Percentiles rank a stretch among this genome's conserved stretches.
phyloP scores from a whole-genome alignment of 2,888 invertebrate species.

The Trissolcus japonicus region DNA sequence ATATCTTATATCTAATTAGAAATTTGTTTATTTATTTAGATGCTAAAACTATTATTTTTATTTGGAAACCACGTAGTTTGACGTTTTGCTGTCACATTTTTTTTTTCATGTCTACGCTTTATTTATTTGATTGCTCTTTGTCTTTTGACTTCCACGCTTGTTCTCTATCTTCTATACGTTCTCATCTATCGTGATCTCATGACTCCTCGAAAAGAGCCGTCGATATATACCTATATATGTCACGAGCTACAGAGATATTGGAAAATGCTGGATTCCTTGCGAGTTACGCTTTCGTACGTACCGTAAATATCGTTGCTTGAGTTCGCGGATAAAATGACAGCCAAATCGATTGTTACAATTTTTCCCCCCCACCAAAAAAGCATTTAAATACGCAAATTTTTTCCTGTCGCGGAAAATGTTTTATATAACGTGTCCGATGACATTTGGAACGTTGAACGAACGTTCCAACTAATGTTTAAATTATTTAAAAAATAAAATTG shows the following conservation, averaged over 20 bases:
- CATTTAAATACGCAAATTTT: conserved; percentile 40
- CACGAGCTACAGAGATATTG: conserved; percentile 56
- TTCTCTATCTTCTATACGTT: conserved; percentile 40
- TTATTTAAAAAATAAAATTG: too few species aligned
- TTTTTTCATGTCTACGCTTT: conserved; percentile 25
- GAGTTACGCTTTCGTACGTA: conserved; percentile 56
- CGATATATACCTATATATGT: conserved; percentile 42
- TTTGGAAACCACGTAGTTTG: not conserved
- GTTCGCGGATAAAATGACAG: conserved; percentile 52
- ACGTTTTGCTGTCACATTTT: conserved; percentile 15
- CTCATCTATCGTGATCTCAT: conserved; percentile 53
- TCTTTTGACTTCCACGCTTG: conserved; percentile 43
- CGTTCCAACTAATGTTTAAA: too few species aligned
- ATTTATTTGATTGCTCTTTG: conserved; percentile 48
- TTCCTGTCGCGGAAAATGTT: too few species aligned
- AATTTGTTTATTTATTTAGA: not conserved
- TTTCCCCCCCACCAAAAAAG: conserved; percentile 35
- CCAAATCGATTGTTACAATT: conserved; percentile 55
- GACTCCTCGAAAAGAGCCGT: conserved; percentile 53
- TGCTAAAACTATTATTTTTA: too few species aligned
- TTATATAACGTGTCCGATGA: too few species aligned
- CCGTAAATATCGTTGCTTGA: conserved; percentile 55
- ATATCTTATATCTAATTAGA: not conserved
- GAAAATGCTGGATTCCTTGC: conserved; percentile 56
- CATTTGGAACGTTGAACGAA: too few species aligned